phyloP scores from a whole-genome alignment of 2,888 invertebrate genomes.

The Andricus curvator region DNA sequence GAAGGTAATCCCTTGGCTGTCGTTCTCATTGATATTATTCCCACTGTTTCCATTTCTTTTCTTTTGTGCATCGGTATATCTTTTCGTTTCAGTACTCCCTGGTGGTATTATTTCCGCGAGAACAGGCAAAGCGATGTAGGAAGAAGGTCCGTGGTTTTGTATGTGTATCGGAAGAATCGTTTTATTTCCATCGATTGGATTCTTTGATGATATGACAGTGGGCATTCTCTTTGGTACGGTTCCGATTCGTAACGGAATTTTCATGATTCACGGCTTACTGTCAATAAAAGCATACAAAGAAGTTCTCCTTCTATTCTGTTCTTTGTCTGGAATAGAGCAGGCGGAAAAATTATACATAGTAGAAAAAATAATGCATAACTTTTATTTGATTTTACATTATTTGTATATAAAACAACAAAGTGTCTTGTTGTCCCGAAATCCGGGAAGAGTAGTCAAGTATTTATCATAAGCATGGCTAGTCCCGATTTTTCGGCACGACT shows the following conservation, averaged over 20 bases:
- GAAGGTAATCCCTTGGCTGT: background rate
- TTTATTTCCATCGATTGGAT: conserved; percentile 52
- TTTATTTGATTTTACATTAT: too few relatives aligned
- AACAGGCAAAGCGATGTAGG: conserved; percentile 49
- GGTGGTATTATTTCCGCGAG: conserved; percentile 48
- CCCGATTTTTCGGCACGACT: too few relatives aligned
- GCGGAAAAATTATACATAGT: too few relatives aligned
- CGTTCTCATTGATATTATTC: conserved; percentile 4
- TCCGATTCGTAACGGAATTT: background rate
- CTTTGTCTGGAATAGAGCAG: too few relatives aligned
- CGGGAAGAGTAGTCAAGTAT: too few relatives aligned
- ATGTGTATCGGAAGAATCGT: conserved; percentile 51
- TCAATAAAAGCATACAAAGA: background rate
- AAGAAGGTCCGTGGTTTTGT: conserved; percentile 45
- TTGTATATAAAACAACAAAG: too few relatives aligned
- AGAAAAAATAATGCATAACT: too few relatives aligned
- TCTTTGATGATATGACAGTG: conserved; percentile 51
- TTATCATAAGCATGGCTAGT: too few relatives aligned
- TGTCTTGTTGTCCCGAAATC: too few relatives aligned
- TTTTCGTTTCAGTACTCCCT: conserved; percentile 29
- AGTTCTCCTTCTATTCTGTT: too few relatives aligned
- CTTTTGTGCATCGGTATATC: conserved; percentile 5
- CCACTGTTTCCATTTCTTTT: background rate
- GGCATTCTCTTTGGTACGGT: background rate
- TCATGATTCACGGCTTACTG: background rate